These are phyloP conservation scores for Palythoa caribaeorum DNA, from an alignment of 92 coral and sea anemone genomes.

Conservation along the genomic window DNA sequence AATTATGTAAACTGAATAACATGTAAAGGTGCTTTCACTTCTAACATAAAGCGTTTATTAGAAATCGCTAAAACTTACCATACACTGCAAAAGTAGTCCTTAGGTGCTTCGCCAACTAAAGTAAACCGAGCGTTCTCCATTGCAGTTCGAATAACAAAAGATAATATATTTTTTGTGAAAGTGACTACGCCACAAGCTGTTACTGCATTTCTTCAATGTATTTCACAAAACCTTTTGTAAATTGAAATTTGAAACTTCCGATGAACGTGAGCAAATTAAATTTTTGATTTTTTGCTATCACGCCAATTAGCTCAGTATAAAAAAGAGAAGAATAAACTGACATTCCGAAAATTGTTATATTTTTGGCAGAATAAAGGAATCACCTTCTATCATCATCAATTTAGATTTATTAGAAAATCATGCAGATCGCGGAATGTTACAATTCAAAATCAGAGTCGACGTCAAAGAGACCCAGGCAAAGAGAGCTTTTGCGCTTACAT, in stretches of 20 bases:
- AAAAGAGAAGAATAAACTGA: not conserved
- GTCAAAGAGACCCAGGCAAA: no score
- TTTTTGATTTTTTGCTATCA: not conserved
- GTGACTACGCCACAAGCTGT: not conserved
- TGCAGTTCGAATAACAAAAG: not conserved
- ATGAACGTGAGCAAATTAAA: not conserved
- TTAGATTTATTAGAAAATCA: not conserved
- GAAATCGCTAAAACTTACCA: conserved; percentile 13
- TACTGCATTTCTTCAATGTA: not conserved
- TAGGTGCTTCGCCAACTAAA: conserved; percentile 21
- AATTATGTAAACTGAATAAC: not conserved
- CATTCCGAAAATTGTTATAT: not conserved
- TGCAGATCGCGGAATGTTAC: no score
- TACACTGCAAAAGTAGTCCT: not conserved
- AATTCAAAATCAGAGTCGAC: no score
- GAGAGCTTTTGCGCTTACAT: not conserved
- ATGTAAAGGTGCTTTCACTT: not conserved
- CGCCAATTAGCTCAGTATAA: not conserved
- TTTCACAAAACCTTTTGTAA: not conserved
- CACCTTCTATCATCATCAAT: not conserved
- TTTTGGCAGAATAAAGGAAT: not conserved
- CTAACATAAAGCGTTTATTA: not conserved
- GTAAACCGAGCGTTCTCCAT: conserved; percentile 5
- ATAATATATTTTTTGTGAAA: not conserved
- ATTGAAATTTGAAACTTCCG: conserved; percentile 18